Base-by-base conservation (phyloP, 2,113 vertebrate genomes). In the Dicrurus megarhynchus region DNA sequence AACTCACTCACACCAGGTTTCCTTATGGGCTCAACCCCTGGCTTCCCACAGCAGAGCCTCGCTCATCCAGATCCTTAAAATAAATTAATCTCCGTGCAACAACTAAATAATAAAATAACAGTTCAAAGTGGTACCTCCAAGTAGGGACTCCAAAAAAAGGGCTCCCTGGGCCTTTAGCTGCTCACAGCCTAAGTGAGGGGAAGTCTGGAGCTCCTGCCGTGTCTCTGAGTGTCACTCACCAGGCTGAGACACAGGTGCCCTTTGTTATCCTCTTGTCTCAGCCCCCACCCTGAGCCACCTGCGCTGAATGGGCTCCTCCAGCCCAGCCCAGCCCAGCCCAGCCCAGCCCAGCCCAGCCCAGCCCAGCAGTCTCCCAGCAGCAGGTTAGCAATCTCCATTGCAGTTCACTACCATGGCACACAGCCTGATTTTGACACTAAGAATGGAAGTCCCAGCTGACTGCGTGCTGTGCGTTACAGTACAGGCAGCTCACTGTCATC, bases 131-230 rank as follows among this genome's bases (percentile, higher is more conserved):
- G 7, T 21, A 6, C 15, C 18, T 49, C 8, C 35, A 42, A 35
- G 22, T 2, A 32, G 7, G 3, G 14, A 27, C 1, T 6, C 12
- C 26, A 30, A 22, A 16, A 1, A 32, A 6, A 4, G 1, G 2
- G 4, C 1, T 3, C 11, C 18, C 15, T 19, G 17, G 27, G 35
- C 14, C 56, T 64, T 64, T 19, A 18, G 13, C 59, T 50, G 37
- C 35, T 50, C 59, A 9, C 32, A 42, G 32, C 10, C 3, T 5
- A 7, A 35, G 42, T 4, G 21, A 26, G 5, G 22, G 17, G 10
- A 42, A 65, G 12, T 6, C 57, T 33, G 52, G 9, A 42, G 5
- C 3, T 21, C 35, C 47, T 41, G 8, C 46, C 6, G 2, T 46
- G 41, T 17, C 41, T 35, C 53, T 39, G n/a, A 18, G 55, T 7